Base-by-base conservation (phyloP, 2,113 vertebrate species). In the Megatriorchis doriae region DNA sequence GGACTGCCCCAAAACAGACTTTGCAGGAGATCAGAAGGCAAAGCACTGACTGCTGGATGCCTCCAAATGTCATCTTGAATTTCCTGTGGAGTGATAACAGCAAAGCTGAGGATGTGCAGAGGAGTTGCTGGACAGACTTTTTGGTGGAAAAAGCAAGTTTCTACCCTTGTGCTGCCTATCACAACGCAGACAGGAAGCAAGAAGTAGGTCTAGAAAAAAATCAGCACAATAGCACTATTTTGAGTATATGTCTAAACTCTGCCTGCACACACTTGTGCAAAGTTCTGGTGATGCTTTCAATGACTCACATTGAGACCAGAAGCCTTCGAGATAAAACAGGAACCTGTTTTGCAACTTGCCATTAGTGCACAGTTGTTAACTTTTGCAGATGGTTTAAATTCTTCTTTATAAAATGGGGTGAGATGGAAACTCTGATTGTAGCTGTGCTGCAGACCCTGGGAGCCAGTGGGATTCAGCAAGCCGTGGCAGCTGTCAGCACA, bases 21-120 rank as follows among this genome's bases (percentile, higher is more conserved):
- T 15, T 61, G 16, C 3, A 6, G 25, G 14, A 10, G 19, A 25
- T 66, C 31, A 36, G 55, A 42, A 81, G 19, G 36, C 17, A 27
- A 38, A 82, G 23, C n/a, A 70, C 40, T 0, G 0, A 23, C 26
- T 53, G 34, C 7, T 13, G 3, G 7, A 11, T 48, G 52, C 21
- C 36, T 66, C 53, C 77, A n/a, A 56, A 29, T 1, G 0, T 59
- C 0, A 4, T 13, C 45, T 21, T 18, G 78, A 13, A 22, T 43
- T 91, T 15, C 34, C 34, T 1, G 1, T 0, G 16, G 26, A 40
- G 58, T 10, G 52, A 2, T 13, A 14, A 21, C 8, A 7, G 62
- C 61, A 45, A 25, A 75, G 42, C 42, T 25, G 20, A 59, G 34
- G 25, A 9, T n/a, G 47, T 23, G 62, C 67, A 21, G 21, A 29